phyloP scores from a whole-genome alignment of 2,888 invertebrate species.

The Harmothoe impar region DNA sequence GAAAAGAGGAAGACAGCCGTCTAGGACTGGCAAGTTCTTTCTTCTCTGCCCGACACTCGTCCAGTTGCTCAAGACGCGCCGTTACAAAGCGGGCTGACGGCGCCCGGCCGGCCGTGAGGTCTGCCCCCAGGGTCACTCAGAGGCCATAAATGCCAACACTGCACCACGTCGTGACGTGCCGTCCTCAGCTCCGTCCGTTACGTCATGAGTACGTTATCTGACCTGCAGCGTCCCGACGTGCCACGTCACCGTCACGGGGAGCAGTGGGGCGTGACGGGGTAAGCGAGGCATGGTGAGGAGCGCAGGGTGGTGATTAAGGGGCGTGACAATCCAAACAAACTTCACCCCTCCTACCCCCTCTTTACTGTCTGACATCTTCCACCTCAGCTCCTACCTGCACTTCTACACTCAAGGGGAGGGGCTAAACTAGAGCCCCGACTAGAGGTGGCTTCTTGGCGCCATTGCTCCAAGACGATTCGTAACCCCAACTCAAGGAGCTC shows the following conservation, averaged over 20 bases:
- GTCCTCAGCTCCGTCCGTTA: not conserved
- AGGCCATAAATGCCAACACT: not conserved
- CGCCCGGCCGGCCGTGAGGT: not conserved
- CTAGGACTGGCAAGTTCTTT: too few relatives aligned
- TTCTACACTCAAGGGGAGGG: too few relatives aligned
- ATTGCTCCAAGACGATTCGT: too few relatives aligned
- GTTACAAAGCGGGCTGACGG: not conserved
- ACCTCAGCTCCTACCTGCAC: too few relatives aligned
- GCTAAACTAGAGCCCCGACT: too few relatives aligned
- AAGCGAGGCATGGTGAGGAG: not conserved
- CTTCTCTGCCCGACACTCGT: too few relatives aligned
- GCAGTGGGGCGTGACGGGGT: not conserved
- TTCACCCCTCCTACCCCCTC: not conserved
- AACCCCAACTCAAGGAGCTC: too few relatives aligned
- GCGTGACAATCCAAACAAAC: slow-evolving; percentile 15
- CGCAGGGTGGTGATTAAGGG: not conserved
- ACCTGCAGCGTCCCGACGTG: not conserved
- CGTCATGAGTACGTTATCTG: not conserved
- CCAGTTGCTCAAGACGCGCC: too few relatives aligned
- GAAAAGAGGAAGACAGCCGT: too few relatives aligned
- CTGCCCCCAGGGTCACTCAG: not conserved
- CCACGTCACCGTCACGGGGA: not conserved
- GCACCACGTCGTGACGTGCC: not conserved
- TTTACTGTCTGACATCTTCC: too few relatives aligned
- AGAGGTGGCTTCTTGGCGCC: too few relatives aligned